These are phyloP conservation scores for Drosophila birchii DNA, from an alignment of 2,888 invertebrate genomes.

Conservation along the genomic window DNA sequence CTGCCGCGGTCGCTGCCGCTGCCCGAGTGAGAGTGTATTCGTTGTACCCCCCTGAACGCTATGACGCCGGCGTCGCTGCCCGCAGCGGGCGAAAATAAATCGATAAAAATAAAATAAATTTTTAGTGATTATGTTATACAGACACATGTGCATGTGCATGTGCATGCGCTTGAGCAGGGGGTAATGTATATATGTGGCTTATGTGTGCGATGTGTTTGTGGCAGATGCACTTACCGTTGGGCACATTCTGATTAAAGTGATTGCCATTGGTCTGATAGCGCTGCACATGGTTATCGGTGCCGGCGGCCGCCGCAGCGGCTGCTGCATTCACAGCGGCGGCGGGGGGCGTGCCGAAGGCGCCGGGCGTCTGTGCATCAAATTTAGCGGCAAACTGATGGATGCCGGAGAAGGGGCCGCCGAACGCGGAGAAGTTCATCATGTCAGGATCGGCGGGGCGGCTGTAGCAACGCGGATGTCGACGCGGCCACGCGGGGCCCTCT, in stretches of 20 bases:
- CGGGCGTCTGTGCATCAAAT: slow-evolving; percentile 84
- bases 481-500: slow-evolving; percentile 31
- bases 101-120: slow-evolving; percentile 81
- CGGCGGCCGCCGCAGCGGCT: slow-evolving; percentile 66
- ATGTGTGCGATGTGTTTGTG: slow-evolving; percentile 14
- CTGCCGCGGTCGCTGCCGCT: slow-evolving; percentile 23
- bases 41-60: slow-evolving; percentile 60
- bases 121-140: slow-evolving; percentile 79
- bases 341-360: slow-evolving; percentile 84
- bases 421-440: slow-evolving; percentile 85
- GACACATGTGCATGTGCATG: slow-evolving; percentile 58
- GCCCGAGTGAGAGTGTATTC: slow-evolving; percentile 47
- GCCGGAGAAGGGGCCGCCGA: slow-evolving; percentile 85
- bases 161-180: slow-evolving; percentile 23
- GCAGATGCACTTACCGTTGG: slow-evolving; percentile 82
- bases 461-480: slow-evolving; percentile 1
- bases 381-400: slow-evolving; percentile 85
- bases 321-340: slow-evolving; percentile 77
- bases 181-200: slow-evolving; percentile 7
- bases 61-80: slow-evolving; percentile 55
- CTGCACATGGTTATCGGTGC: slow-evolving; percentile 83
- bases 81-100: slow-evolving; percentile 76
- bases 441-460: slow-evolving; percentile 48
- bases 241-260: slow-evolving; percentile 85
- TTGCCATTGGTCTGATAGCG: slow-evolving; percentile 85